A percentile compares a stretch with the other conserved stretches of the same genome.
These are phyloP conservation scores for Penaeus japonicus DNA, from an alignment of 1,140 invertebrate genomes.

Conservation along the genomic window DNA sequence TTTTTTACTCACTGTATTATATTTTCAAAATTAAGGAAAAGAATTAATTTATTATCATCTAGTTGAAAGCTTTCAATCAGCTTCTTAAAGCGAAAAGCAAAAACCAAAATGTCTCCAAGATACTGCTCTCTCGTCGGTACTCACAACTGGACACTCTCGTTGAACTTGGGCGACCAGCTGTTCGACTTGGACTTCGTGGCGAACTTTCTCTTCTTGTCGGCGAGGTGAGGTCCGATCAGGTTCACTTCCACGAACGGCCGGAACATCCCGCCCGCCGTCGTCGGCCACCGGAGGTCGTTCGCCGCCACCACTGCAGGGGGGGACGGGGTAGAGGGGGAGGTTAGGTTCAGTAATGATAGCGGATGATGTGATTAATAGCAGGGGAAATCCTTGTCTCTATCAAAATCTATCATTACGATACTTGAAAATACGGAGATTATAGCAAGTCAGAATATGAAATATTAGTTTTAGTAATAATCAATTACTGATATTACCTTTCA, in stretches of 20 bases:
- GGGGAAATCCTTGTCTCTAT: no score
- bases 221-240: conserved; percentile 95
- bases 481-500: no score
- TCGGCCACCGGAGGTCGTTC: conserved; percentile 98
- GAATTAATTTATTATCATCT: no score
- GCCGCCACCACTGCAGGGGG: conserved; percentile 87
- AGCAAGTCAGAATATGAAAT: no score
- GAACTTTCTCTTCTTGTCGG: conserved; percentile 97
- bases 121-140: conserved; percentile 65
- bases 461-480: no score
- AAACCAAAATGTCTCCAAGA: not conserved
- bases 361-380: no score
- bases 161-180: conserved; percentile 99
- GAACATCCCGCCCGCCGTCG: conserved; percentile 89
- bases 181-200: conserved; percentile 98
- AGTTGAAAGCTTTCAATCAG: no score
- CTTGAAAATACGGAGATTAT: no score
- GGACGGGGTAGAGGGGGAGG: not conserved
- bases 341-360: not conserved
- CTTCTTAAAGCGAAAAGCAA: not conserved
- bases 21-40: no score
- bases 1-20: no score
- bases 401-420: no score
- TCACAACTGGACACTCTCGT: conserved; percentile 99
- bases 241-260: conserved; percentile 98